phyloP scores from a whole-genome alignment of 2,888 invertebrate species.

The Panorpa germanica region DNA sequence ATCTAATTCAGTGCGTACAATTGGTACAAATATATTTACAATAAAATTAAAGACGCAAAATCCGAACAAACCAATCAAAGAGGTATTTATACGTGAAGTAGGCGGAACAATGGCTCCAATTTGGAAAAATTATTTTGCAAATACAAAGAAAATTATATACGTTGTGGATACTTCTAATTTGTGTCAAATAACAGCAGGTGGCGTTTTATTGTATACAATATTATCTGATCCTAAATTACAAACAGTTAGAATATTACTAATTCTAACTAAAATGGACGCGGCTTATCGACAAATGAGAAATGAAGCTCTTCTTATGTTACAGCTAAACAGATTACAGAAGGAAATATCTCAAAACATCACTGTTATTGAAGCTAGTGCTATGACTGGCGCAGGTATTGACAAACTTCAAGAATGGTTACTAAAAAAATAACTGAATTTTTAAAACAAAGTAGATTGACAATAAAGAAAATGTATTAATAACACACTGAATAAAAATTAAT shows the following conservation, averaged over 20 bases:
- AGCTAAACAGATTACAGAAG: conserved; percentile 45
- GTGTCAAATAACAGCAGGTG: conserved; percentile 71
- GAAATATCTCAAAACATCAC: conserved; percentile 48
- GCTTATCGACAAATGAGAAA: conserved; percentile 76
- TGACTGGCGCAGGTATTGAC: conserved; percentile 48
- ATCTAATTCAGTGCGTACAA: conserved; percentile 59
- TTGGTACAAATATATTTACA: conserved; percentile 58
- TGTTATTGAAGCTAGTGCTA: conserved; percentile 56
- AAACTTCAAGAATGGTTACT: conserved; percentile 41
- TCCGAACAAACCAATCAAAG: too few species aligned
- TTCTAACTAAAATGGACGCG: conserved; percentile 68
- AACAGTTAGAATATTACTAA: conserved; percentile 47
- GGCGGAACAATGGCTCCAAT: conserved; percentile 69
- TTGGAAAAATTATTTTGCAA: conserved; percentile 58
- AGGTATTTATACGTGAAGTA: conserved; percentile 45
- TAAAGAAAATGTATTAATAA: too few species aligned
- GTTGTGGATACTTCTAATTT: conserved; percentile 71
- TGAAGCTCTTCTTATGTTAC: conserved; percentile 66
- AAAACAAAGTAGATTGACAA: too few species aligned
- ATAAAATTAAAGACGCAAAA: conserved; percentile 29
- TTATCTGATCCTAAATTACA: conserved; percentile 51
- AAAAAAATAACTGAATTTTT: too few species aligned
- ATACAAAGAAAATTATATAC: conserved; percentile 48
- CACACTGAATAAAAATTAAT: too few species aligned
- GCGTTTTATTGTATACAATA: conserved; percentile 59